Base-by-base conservation (phyloP, 2,797 vertebrate genomes). In the Xerus rutilus region DNA sequence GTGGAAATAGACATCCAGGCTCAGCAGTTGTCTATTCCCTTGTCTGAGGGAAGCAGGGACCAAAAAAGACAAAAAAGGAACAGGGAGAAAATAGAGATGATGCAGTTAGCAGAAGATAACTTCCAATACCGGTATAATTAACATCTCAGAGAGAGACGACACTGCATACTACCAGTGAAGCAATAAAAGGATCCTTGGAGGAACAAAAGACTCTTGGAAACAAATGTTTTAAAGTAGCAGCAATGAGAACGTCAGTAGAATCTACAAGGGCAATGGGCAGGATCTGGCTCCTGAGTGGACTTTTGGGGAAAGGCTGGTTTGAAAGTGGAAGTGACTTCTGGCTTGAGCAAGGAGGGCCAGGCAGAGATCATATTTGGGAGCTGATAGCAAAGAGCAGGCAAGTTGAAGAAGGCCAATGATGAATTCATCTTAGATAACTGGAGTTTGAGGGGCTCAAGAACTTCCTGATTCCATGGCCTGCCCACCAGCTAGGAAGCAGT, bases 21-120 rank as follows among this genome's bases (percentile, higher is more conserved):
- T 73, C 84, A 78, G 70, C 43, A 76, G 70, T 49, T 62, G 18
- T 32, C 49, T 39, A 43, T 32, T 74, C 62, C 62, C 32, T 59
- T 77, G 47, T 57, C 87, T 70, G 57, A 89, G 82, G 30, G 39
- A 78, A 81, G 23, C 49, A 57, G 77, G 13, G 13, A 77, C 65
- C 15, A 30, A 86, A 95, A 72, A 7, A 35, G 72, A 35, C 20
- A 7, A 83, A 30, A 90, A 70, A 86, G 77, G 67, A 92, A 70
- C 57, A 28, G 7, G 45, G 82, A 87, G 85, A 73, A 95, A 93
- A 65, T 54, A 88, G 88, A 93, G 72, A 62, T 8, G 8, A 3
- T 17, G 28, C 70, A 86, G 81, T 35, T 93, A 94, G n/a, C 74
- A 93, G 87, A 90, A 76, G 69, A 69, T 47, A 78, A 85, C 76